A percentile compares a stretch with the other conserved stretches of the same genome.
Evolutionary conservation across 2,797 vertebrate genomes (phyloP).

Genomic region (Chromis chromis): DNA sequence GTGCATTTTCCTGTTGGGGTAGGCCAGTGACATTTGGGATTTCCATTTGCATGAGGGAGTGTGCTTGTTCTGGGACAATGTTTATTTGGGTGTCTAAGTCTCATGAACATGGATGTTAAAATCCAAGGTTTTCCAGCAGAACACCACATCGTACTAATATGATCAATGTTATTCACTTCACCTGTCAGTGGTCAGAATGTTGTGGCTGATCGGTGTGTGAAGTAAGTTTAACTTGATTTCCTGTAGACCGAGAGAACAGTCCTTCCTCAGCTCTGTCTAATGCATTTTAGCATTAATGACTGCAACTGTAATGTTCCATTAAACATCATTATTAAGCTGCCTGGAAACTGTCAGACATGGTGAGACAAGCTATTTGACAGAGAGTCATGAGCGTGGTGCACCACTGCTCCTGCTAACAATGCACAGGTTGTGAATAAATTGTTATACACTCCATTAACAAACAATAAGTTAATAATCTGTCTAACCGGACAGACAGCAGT

Average conservation of each 20-base stretch:
- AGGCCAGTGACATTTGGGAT: too few relatives aligned
- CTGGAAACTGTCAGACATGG: background rate
- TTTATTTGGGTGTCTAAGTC: too few relatives aligned
- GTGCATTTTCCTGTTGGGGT: too few relatives aligned
- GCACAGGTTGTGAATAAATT: background rate
- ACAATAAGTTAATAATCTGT: background rate
- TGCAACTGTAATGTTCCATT: background rate
- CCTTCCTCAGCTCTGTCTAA: background rate
- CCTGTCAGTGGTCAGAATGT: too few relatives aligned
- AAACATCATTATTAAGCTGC: background rate
- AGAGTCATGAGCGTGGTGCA: background rate
- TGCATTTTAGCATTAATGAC: background rate
- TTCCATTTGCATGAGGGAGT: too few relatives aligned
- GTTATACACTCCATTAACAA: background rate
- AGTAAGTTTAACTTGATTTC: background rate
- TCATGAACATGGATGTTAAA: too few relatives aligned
- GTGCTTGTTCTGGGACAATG: too few relatives aligned
- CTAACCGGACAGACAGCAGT: background rate
- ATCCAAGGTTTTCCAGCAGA: too few relatives aligned
- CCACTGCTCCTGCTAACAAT: background rate
- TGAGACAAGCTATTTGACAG: background rate
- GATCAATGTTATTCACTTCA: too few relatives aligned
- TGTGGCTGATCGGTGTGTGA: too few relatives aligned
- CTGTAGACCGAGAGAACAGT: background rate
- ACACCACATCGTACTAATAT: too few relatives aligned